Evolutionary conservation across 2,888 invertebrate species (phyloP), one percentile per base, ranked within the genome.

Genomic region (Hydriomena furcata): DNA sequence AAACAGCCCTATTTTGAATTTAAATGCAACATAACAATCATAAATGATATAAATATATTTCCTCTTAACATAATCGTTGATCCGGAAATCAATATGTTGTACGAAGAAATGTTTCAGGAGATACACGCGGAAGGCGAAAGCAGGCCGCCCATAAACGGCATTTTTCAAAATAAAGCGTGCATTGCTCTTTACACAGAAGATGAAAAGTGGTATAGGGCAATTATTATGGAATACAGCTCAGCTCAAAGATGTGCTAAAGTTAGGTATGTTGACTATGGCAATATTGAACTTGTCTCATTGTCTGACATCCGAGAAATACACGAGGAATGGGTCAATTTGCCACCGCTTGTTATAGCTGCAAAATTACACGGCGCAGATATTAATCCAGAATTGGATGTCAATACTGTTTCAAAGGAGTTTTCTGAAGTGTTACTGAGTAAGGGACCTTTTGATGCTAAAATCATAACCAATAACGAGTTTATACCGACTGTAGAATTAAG

Each of bases 251-350:
- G 75, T 40, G 89, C 94, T 0, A 91, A 91, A 64, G 93, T 96
- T 0, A 84, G 90, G 57, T 97, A 94, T 75, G 93, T 96, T 0
- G 96, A 97, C 77, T 96, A 92, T 67, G 95, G 96, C 1, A 95
- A 95, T 65, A 76, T 85, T 5, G 93, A 93, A 68, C 64, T 83
- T 0, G 79, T 94, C 11, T 57, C 86, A 0, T 61, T 80, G 11
- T 64, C 75, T 5, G 77, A 92, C 52, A 75, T 92, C 0, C 89
- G 90, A 47, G 87, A 86, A 66, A 92, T 92, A 47, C 80, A 78
- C 25, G 73, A 80, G 0, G 83, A 92, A 20, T 91, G 92, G 79
- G 66, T 86, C 1, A 66, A 74, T 27, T 73, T 92, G 42, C 92
- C 93, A 0, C 86, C 93, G 1, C 85, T 87, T 0, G 89, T 91